Evolutionary conservation across 2,113 vertebrate genomes (phyloP).

Genomic region (Serilophus lunatus): DNA sequence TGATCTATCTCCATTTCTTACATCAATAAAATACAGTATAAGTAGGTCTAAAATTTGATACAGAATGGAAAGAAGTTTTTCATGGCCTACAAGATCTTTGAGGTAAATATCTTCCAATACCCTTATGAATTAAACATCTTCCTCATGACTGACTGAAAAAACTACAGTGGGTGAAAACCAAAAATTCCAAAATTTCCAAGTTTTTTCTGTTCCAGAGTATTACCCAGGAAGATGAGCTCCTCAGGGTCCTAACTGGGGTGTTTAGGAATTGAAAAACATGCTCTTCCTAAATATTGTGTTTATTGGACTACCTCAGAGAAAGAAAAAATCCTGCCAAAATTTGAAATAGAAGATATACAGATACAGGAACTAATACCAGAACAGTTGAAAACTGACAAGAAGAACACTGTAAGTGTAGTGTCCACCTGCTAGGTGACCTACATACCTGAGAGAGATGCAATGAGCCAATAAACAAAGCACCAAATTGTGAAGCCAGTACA

Average conservation of each 20-base stretch:
- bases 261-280: neutral
- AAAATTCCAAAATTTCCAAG: neutral
- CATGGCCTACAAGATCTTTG: neutral
- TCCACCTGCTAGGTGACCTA: neutral
- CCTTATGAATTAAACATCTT: neutral
- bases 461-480: neutral
- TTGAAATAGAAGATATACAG: neutral
- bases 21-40: neutral
- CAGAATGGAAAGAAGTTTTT: neutral
- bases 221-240: neutral
- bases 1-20: neutral
- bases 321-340: neutral
- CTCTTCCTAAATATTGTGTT: neutral
- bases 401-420: neutral
- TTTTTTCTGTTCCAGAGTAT: neutral
- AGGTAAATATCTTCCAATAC: neutral
- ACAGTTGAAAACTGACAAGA: neutral
- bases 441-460: neutral
- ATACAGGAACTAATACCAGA: neutral
- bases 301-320: neutral
- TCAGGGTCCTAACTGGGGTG: neutral
- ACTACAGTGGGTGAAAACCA: accelerated
- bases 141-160: neutral
- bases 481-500: neutral
- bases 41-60: neutral